A percentile compares a stretch with the other conserved stretches of the same genome.
phyloP scores from a whole-genome alignment of 2,797 vertebrate species.

The Gallirallus australis region DNA sequence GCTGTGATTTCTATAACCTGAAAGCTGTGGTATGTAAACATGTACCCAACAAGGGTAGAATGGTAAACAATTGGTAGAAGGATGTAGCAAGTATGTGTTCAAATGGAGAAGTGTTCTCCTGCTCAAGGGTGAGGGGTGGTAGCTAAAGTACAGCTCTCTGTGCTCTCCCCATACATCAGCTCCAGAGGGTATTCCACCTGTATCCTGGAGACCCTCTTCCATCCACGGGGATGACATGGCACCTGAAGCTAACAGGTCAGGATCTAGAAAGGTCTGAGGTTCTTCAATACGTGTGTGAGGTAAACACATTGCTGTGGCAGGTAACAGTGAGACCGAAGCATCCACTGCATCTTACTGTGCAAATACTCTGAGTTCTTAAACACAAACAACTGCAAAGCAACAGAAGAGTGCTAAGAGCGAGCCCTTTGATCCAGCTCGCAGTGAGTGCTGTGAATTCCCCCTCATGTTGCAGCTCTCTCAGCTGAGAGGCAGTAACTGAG shows the following conservation, averaged over 20 bases:
- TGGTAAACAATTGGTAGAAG: background rate
- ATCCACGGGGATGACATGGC: background rate
- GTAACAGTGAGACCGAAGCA: background rate
- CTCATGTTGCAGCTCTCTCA: background rate
- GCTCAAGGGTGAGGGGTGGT: background rate
- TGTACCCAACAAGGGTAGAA: accelerated
- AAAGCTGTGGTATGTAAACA: background rate
- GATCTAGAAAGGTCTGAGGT: background rate
- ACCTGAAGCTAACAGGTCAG: background rate
- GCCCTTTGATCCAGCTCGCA: background rate
- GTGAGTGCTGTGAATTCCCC: background rate
- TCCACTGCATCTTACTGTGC: background rate
- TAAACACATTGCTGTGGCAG: background rate
- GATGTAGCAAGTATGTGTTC: background rate
- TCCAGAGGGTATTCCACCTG: background rate
- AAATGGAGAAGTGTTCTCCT: background rate
- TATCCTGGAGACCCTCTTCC: background rate
- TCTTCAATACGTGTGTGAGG: background rate
- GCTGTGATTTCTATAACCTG: background rate
- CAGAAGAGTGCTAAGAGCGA: background rate
- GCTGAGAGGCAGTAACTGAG: background rate
- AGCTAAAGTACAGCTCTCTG: background rate
- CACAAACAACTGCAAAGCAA: background rate
- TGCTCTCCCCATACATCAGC: background rate
- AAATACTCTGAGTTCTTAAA: background rate